Percentiles rank a stretch among this genome's conserved stretches.
These are phyloP conservation scores for Petrolisthes cinctipes DNA, from an alignment of 2,888 invertebrate genomes.

Conservation along the genomic window DNA sequence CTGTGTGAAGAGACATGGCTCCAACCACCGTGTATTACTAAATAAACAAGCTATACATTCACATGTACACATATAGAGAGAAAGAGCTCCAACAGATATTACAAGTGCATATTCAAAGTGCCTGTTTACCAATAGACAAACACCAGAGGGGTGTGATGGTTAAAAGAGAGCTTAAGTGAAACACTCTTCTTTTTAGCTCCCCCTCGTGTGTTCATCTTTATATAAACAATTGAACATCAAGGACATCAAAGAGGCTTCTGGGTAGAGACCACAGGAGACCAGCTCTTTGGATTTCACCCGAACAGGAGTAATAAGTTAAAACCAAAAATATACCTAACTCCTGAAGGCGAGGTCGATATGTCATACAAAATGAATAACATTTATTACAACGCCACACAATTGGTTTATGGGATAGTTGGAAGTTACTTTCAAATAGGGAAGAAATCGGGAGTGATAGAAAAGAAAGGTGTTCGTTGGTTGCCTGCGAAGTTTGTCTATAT, in stretches of 20 bases:
- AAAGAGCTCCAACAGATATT: not conserved
- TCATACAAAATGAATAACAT: not conserved
- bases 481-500: not conserved
- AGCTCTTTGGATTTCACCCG: slow-evolving; percentile 1
- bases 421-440: not conserved
- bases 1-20: not conserved
- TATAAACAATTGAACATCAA: not conserved
- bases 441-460: not conserved
- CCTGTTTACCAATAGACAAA: not conserved
- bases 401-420: not conserved
- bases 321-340: not conserved
- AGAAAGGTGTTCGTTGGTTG: not conserved
- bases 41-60: not conserved
- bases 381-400: not conserved
- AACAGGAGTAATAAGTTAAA: not conserved
- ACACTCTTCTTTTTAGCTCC: not conserved
- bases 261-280: slow-evolving; percentile 1
- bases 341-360: slow-evolving; percentile 1
- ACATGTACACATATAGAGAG: not conserved
- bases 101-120: not conserved
- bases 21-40: not conserved
- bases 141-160: not conserved
- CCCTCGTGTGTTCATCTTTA: not conserved
- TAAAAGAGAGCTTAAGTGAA: not conserved
- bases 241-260: not conserved